Evolutionary conservation across 2,888 invertebrate species (phyloP).

Genomic region (Harpalus rufipes): DNA sequence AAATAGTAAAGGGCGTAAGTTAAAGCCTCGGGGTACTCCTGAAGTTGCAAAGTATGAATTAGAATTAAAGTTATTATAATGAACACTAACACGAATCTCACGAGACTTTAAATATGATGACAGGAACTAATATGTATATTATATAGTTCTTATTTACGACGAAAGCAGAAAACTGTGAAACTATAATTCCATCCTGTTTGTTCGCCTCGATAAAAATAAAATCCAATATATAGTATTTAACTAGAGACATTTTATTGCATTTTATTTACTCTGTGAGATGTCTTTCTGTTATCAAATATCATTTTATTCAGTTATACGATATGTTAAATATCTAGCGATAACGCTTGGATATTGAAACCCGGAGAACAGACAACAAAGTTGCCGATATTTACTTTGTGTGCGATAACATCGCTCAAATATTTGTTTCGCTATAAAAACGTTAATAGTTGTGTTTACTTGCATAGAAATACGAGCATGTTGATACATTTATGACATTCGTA

Average conservation of each 20-base stretch:
- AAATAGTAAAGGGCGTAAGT: too few relatives aligned
- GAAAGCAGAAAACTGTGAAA: neutral
- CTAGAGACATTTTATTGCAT: slow-evolving; percentile 35
- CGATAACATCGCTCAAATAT: slow-evolving; percentile 51
- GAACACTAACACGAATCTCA: too few relatives aligned
- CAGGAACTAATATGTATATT: too few relatives aligned
- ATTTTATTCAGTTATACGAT: slow-evolving; percentile 51
- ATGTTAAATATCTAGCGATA: slow-evolving; percentile 37
- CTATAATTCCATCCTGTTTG: neutral
- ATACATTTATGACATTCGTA: slow-evolving; percentile 43
- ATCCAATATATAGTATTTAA: slow-evolving; percentile 2
- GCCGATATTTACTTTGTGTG: slow-evolving; percentile 32
- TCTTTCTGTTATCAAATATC: slow-evolving; percentile 49
- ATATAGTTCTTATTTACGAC: neutral
- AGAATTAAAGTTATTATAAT: too few relatives aligned
- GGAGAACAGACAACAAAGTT: slow-evolving; percentile 20
- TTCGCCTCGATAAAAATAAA: slow-evolving; percentile 36
- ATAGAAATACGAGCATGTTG: neutral
- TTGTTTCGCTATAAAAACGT: slow-evolving; percentile 55
- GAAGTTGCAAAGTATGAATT: too few relatives aligned
- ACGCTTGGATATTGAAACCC: slow-evolving; percentile 22
- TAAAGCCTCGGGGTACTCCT: too few relatives aligned
- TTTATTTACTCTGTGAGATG: slow-evolving; percentile 34
- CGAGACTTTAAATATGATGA: too few relatives aligned
- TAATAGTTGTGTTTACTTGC: slow-evolving; percentile 51